Evolutionary conservation across 2,113 vertebrate genomes (phyloP), one percentile per base, ranked within the genome.

Genomic region (Ciconia maguari): DNA sequence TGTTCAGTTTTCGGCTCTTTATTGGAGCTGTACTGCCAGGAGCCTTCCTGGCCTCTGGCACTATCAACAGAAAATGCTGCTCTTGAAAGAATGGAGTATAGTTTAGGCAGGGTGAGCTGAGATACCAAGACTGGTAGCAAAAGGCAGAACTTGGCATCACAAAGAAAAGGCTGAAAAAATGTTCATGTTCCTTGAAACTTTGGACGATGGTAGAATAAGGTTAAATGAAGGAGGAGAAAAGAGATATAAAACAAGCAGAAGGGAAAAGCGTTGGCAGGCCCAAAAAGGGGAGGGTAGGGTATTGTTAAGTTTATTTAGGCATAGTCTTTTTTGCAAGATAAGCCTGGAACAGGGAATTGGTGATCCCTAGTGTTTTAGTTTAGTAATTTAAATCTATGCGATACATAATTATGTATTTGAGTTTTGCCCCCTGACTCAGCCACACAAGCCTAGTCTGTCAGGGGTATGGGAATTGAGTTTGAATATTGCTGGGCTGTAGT

Each of bases 21-120:
- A 82, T 93, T 58, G 26, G 70, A 91, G 30, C 66, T 78, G 34
- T 52, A 9, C 32, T 65, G 83, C 89, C 60, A 86, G 76, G 55
- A 96, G 92, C 86, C 64, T 96, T 97, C 95, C 92, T 96, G 88
- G 94, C 92, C 82, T 93, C 90, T 75, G 79, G 88, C 79, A 24
- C 57, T 95, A n/a, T 72, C 87, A 92, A 89, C 85, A 90, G 91
- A 90, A 91, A 96, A 76, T 52, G 32, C 69, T 84, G 29, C 55
- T 89, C 52, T 61, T 87, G 70, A 84, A 83, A 95, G 96, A 96
- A 89, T 61, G 38, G 46, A 70, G 36, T 34, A n/a, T 75, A 70
- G 78, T 95, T 88, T 42, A 1, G 2, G 52, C 18, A 49, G 55
- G 62, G 27, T 60, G 6, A 24, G 30, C 38, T 8, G 38, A 38